Evolutionary conservation across 2,797 vertebrate species (phyloP).

Genomic region (Macrochelys suwanniensis): DNA sequence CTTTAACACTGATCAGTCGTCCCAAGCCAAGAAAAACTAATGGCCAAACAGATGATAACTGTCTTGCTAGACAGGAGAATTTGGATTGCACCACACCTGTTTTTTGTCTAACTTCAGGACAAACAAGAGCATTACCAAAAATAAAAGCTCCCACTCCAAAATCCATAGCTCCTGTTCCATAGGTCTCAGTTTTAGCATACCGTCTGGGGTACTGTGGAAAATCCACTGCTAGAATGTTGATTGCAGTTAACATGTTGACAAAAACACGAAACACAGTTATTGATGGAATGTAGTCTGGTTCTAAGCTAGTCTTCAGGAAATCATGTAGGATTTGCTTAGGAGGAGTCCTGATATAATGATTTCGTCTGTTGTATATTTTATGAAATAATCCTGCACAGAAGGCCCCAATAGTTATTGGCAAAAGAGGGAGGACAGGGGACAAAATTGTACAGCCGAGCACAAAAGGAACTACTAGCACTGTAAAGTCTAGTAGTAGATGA

Average conservation of each 20-base stretch:
- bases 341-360: constrained; percentile 7
- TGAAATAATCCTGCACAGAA: constrained; percentile 78
- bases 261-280: constrained; percentile 90
- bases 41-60: constrained; percentile 88
- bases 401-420: constrained; percentile 74
- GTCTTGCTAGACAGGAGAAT: constrained; percentile 81
- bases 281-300: constrained; percentile 86
- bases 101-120: constrained; percentile 90
- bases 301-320: constrained; percentile 83
- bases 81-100: constrained; percentile 57
- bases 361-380: constrained; percentile 78
- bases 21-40: constrained; percentile 89
- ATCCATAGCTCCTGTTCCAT: constrained; percentile 97
- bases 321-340: constrained; percentile 67
- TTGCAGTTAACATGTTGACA: constrained; percentile 89
- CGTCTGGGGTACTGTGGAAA: constrained; percentile 93
- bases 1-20: constrained; percentile 89
- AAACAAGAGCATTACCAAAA: constrained; percentile 92
- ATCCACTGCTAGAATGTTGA: constrained; percentile 96
- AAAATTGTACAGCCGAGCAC: constrained; percentile 89
- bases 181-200: constrained; percentile 95
- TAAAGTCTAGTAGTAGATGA: constrained; percentile 89
- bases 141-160: constrained; percentile 93
- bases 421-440: constrained; percentile 79
- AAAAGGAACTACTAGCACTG: constrained; percentile 86